Evolutionary conservation across 2,113 vertebrate genomes (phyloP).

Genomic region (Peromyscus leucopus): DNA sequence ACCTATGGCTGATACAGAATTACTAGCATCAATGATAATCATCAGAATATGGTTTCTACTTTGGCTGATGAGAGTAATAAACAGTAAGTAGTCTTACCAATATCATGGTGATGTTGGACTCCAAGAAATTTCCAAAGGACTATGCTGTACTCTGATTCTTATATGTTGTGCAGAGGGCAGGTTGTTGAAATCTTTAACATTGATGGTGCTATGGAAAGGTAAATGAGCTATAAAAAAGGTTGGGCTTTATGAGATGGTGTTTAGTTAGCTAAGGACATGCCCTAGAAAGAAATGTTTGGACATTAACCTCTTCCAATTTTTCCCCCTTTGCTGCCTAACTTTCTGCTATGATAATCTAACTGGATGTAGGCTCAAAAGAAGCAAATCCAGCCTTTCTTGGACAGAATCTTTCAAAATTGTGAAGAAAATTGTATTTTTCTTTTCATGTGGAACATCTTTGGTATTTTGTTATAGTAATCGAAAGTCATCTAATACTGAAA

Average conservation of each 20-base stretch:
- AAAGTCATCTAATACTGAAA: neutral
- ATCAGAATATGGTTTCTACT: neutral
- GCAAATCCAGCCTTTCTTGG: no score
- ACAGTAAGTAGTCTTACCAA: neutral
- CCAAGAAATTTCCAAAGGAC: neutral
- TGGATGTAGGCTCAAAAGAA: neutral
- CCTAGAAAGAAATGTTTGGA: no score
- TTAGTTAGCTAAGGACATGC: neutral
- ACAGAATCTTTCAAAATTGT: neutral
- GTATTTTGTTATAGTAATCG: neutral
- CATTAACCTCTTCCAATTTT: neutral
- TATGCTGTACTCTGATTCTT: neutral
- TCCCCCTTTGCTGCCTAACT: accelerated
- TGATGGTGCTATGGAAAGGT: neutral
- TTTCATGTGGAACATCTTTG: neutral
- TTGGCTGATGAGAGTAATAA: neutral
- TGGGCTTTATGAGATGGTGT: neutral
- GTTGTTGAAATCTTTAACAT: neutral
- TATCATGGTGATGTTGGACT: neutral
- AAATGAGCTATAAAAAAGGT: neutral
- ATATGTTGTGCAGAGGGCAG: neutral
- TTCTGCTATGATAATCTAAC: no score
- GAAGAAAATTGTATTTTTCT: neutral
- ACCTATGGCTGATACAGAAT: neutral
- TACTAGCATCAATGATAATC: neutral